Evolutionary conservation across 2,888 invertebrate genomes (phyloP).

Genomic region (Drosophila histrio): DNA sequence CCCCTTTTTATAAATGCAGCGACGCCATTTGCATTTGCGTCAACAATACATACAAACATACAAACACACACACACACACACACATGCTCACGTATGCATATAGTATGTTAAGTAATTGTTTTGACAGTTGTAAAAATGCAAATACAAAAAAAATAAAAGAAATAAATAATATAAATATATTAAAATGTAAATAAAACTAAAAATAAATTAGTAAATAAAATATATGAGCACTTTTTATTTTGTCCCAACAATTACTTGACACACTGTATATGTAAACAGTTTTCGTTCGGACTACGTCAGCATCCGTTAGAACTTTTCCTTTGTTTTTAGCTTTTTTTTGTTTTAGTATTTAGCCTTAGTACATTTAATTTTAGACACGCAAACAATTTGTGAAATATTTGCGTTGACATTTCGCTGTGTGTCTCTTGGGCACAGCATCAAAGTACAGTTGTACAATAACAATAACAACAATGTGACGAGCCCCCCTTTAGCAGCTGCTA

Average conservation of each 20-base stretch:
- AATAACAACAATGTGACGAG: conserved; percentile 50
- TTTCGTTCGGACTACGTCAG: conserved; percentile 60
- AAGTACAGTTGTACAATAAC: conserved; percentile 68
- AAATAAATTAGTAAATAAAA: neutral
- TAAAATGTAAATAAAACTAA: neutral
- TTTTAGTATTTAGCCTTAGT: conserved; percentile 37
- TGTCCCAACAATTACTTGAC: neutral
- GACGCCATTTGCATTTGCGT: conserved; percentile 74
- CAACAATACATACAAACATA: conserved; percentile 33
- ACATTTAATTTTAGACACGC: conserved; percentile 70
- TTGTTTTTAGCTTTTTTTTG: conserved; percentile 40
- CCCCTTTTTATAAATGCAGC: conserved; percentile 47
- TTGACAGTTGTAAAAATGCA: neutral
- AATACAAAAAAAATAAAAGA: neutral
- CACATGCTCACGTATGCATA: neutral
- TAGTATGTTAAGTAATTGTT: neutral
- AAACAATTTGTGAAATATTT: conserved; percentile 64
- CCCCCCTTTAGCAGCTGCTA: conserved; percentile 37
- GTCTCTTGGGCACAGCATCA: conserved; percentile 32
- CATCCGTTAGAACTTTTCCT: conserved; percentile 25
- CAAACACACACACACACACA: neutral
- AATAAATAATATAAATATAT: neutral
- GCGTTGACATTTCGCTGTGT: conserved; percentile 41
- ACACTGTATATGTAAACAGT: conserved; percentile 27
- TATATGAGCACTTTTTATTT: neutral